Base-by-base conservation (phyloP, 1,140 invertebrate genomes). In the Drosophila triauraria region DNA sequence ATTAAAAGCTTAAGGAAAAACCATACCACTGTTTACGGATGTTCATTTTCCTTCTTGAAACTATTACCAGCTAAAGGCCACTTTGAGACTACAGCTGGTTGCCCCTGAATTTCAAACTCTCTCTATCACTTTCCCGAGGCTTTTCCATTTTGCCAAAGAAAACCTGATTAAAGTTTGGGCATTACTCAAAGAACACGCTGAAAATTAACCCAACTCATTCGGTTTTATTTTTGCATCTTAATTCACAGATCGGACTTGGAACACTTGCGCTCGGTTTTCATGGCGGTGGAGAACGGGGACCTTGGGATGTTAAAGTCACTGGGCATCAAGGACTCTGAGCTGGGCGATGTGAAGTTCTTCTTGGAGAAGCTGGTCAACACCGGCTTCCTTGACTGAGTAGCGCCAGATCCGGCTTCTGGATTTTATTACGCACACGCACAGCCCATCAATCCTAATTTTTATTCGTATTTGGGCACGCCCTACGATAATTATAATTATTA, bases 271-370 rank as follows among this genome's bases (percentile, higher is more conserved):
- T 97, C 97, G 4, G 97, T 99, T 10, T 98, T 99, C 93, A 97
- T 98, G 95, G 98, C 98, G 1, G 98, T 99, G n/a, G 97, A 99
- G 91, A 98, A 98, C 88, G 98, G 98, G 4, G 97, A 98, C 93
- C 94, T 98, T 17, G 97, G 97, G 61, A 98, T 98, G 96, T 94
- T 99, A 43, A 98, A 98, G 93, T 97, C 97, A 10, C 94, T 98
- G 30, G 98, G 98, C 48, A 98, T 99, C 92, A 98, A 98, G 93
- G 98, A 98, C 93, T 98, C 97, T 0, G 98, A 99, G 92, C 94
- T 99, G 32, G 97, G 98, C n/a, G 98, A 99, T 92, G 98, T 99
- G 27, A 98, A 98, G 92, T 99, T 99, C 94, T 99, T 99, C 94
- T 95, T 99, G 68, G 98, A 99, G 94, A 98, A 99, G 94, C 95